Base-by-base conservation (phyloP, 1,140 invertebrate species). In the Drosophila pandora region DNA sequence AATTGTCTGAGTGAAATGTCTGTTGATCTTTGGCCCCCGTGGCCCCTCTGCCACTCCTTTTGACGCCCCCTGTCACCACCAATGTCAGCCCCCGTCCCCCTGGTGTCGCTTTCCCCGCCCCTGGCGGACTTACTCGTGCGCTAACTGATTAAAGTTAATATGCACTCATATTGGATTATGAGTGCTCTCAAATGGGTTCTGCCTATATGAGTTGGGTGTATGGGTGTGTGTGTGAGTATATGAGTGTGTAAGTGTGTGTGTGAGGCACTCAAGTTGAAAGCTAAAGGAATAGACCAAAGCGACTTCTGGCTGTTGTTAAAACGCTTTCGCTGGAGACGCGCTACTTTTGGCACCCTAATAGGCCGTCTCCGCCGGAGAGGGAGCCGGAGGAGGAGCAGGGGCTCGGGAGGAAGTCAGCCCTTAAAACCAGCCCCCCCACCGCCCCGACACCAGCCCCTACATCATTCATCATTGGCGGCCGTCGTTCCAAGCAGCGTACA, bases 111-210 rank as follows among this genome's bases (percentile, higher is more conserved):
- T 37, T 37, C 6, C 17, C 17, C 43, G 17, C 9, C 25, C 47
- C 32, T 5, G 47, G 12, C 28, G 53, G 71, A 75, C 48, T 34
- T 75, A 65, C 71, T 75, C 71, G 71, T 75, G 71, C 71, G 80
- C 80, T 52, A 87, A 84, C 81, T 87, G 81, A 84, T 84, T 84
- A 84, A 87, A 84, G 77, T 81, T 84, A 84, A 84, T 87, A 84
- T 87, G 82, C 82, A 73, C 81, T 75, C 71, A 75, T 75, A 75
- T 75, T 75, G 71, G 70, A 75, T 75, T 75, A 75, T 75, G 60
- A 75, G 71, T 75, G 71, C 71, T 75, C 60, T 65, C 70, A 75
- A 75, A 75, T 81, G 80, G 67, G 67, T 54, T 70, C 49, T 21
- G 21, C 43, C 48, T 3, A 43, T 43, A 7, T 3, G 39, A 32